A percentile compares a stretch with the other conserved stretches of the same genome.
phyloP scores from a whole-genome alignment of 2,888 invertebrate genomes.

The Folsomia candida region DNA sequence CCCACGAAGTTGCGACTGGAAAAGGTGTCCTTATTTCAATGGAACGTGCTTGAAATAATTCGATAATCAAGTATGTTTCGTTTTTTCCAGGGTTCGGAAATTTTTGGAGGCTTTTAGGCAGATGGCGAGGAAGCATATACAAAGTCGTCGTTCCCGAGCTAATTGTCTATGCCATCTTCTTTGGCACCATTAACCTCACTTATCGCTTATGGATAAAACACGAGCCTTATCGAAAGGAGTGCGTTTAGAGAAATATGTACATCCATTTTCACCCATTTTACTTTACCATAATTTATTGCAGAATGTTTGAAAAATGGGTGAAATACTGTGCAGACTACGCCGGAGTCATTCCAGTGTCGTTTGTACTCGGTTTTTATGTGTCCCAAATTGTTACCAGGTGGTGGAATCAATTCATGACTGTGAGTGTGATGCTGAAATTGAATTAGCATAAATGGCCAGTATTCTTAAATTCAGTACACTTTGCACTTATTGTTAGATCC shows the following conservation, averaged over 20 bases:
- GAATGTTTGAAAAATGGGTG: conserved; percentile 76
- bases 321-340: conserved; percentile 81
- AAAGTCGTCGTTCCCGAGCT: conserved; percentile 57
- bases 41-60: not conserved
- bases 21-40: conserved; percentile 51
- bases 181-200: conserved; percentile 54
- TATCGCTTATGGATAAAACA: conserved; percentile 52
- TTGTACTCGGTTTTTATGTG: conserved; percentile 58
- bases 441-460: no score
- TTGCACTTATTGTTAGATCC: conserved; percentile 14
- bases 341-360: conserved; percentile 57
- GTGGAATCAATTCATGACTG: conserved; percentile 55
- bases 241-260: no score
- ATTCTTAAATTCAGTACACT: no score
- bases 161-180: conserved; percentile 54
- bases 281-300: no score
- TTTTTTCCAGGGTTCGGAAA: conserved; percentile 75
- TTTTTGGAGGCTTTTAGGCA: conserved; percentile 73
- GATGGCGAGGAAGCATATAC: conserved; percentile 58
- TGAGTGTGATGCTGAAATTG: no score
- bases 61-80: not conserved
- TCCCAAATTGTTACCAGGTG: conserved; percentile 55
- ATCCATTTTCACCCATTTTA: no score
- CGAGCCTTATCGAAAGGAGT: not conserved
- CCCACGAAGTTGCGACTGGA: conserved; percentile 75